These are phyloP conservation scores for Corella eumyota DNA, from an alignment of 23 tunicate genomes.

Conservation along the genomic window DNA sequence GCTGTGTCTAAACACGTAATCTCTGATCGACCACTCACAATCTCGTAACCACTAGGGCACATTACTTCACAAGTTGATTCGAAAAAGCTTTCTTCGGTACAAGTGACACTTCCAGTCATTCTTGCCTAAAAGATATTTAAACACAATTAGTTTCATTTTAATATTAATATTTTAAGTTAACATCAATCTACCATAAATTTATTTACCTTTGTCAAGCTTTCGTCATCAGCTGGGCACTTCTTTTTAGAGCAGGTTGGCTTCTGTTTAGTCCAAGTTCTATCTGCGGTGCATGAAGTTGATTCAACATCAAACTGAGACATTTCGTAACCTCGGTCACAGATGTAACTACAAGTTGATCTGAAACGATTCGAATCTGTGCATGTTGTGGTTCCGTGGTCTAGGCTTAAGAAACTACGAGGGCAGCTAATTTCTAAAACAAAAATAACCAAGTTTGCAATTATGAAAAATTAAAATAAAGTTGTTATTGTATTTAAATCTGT, in stretches of 20 bases:
- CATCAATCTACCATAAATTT: no score
- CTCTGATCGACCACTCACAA: conserved; percentile 10
- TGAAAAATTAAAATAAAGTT: no score
- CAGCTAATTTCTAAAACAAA: conserved; percentile 22
- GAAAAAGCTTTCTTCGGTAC: conserved; percentile 32
- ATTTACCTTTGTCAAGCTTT: conserved; percentile 24
- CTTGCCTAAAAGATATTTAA: no score
- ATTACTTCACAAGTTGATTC: conserved; percentile 39
- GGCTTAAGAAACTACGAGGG: conserved; percentile 4
- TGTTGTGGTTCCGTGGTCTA: conserved; percentile 24
- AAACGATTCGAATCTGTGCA: conserved; percentile 33
- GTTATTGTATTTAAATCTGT: background rate
- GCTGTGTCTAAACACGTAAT: conserved; percentile 25
- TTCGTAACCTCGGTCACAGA: conserved; percentile 66
- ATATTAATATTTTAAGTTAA: no score
- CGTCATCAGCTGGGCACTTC: conserved; percentile 28
- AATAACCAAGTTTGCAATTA: background rate
- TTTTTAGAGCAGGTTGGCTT: conserved; percentile 72
- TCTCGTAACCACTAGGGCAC: conserved; percentile 49
- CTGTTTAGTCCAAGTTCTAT: conserved; percentile 26
- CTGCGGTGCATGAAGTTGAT: conserved; percentile 27
- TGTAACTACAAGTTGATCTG: conserved; percentile 42
- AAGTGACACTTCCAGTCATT: conserved; percentile 18
- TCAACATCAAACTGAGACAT: conserved; percentile 9
- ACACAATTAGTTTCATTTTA: no score